These are phyloP conservation scores for Zelleria hepariella DNA, from an alignment of 2,888 invertebrate species.

Conservation along the genomic window DNA sequence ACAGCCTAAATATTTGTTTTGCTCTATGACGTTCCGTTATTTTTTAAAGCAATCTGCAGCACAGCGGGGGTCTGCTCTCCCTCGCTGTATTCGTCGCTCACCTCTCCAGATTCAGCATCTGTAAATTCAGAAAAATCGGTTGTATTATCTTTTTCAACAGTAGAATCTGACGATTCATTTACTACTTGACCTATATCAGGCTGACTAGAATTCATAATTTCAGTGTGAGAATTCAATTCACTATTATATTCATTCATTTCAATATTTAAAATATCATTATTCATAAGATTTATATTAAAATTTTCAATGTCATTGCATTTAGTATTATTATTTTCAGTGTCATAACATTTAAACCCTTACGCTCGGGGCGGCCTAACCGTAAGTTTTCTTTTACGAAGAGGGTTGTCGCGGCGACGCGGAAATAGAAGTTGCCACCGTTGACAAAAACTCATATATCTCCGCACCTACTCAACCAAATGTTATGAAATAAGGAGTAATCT, in stretches of 20 bases:
- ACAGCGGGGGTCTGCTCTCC: no score
- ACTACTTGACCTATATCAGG: background rate
- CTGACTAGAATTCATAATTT: background rate
- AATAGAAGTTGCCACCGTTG: background rate
- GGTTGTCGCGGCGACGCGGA: background rate
- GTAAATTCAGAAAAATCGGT: background rate
- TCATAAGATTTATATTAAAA: background rate
- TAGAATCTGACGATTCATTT: background rate
- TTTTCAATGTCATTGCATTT: background rate
- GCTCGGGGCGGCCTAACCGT: background rate
- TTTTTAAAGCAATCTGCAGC: no score
- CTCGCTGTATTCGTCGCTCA: no score
- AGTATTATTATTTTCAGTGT: conserved; percentile 1
- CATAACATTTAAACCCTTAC: conserved; percentile 5
- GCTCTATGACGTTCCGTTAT: no score
- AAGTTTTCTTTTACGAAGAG: background rate
- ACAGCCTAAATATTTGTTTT: no score
- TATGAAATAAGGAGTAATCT: no score
- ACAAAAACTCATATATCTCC: background rate
- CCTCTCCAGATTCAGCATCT: background rate
- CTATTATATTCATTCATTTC: background rate
- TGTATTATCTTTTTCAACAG: background rate
- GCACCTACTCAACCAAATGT: no score
- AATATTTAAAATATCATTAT: background rate
- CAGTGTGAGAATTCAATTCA: background rate